Conservation (phyloP, 2,797 vertebrate species). For the Pyrocephalus nanus region DNA sequence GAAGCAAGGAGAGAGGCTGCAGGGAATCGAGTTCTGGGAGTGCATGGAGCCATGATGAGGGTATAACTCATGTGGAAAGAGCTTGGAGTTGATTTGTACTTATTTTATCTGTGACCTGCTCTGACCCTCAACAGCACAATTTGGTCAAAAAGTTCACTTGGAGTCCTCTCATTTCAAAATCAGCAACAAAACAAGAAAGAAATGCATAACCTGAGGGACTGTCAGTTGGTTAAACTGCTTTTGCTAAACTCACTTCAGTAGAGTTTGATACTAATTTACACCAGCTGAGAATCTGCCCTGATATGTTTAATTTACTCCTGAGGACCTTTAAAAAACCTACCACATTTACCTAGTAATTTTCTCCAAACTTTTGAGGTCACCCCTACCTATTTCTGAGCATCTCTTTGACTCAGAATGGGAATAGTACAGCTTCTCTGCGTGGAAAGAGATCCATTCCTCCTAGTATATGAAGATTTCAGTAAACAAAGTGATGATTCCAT, state of each 20-base stretch:
- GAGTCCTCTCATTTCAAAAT: slow-evolving; percentile 22
- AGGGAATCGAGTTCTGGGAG: slow-evolving; percentile 6
- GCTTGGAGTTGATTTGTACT: not conserved
- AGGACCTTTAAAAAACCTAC: not conserved
- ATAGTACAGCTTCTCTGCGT: not conserved
- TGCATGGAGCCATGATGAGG: not conserved
- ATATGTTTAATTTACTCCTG: not conserved
- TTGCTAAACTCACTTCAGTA: not conserved
- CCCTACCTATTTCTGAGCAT: not conserved
- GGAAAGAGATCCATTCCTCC: not conserved
- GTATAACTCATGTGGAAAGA: slow-evolving; percentile 44
- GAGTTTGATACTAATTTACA: not conserved
- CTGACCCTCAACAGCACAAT: not conserved
- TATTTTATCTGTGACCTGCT: slow-evolving; percentile 32
- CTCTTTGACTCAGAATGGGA: not conserved
- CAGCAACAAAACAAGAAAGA: slow-evolving; percentile 12
- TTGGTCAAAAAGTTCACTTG: slow-evolving; percentile 12
- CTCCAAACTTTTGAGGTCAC: not conserved
- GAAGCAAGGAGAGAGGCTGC: slow-evolving; percentile 17
- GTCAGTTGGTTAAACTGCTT: not conserved
- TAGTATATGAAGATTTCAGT: not conserved
- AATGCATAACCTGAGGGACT: not conserved
- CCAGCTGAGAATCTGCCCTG: not conserved
- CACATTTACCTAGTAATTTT: not conserved
- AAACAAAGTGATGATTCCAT: not conserved